Evolutionary conservation across 2,888 invertebrate species (phyloP).

Genomic region (Megamerina dolium): DNA sequence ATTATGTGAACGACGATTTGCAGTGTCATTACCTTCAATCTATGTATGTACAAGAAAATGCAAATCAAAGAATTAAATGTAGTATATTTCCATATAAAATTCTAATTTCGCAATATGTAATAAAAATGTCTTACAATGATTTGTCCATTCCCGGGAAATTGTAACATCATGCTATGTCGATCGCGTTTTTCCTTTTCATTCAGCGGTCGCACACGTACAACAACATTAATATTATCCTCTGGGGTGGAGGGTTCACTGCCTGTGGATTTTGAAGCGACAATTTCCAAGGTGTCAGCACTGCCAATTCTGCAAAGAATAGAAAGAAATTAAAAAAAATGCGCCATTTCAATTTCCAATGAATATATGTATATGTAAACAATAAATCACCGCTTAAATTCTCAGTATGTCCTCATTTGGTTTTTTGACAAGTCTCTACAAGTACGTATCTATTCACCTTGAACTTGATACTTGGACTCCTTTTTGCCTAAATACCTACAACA

Average conservation of each 20-base stretch:
- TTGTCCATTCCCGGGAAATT: conserved; percentile 87
- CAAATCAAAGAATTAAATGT: too few relatives aligned
- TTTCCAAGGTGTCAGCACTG: conserved; percentile 47
- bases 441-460: neutral
- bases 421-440: neutral
- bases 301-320: conserved; percentile 36
- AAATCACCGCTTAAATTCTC: neutral
- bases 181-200: conserved; percentile 66
- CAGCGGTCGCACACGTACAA: conserved; percentile 77
- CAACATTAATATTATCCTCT: conserved; percentile 85
- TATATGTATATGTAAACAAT: too few relatives aligned
- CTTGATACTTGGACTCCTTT: neutral
- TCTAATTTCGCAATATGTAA: neutral
- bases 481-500: too few relatives aligned
- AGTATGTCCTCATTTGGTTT: neutral
- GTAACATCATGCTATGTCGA: conserved; percentile 64
- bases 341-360: too few relatives aligned
- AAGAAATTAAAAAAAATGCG: too few relatives aligned
- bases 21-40: conserved; percentile 52
- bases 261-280: conserved; percentile 47
- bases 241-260: conserved; percentile 49
- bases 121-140: conserved; percentile 52
- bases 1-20: conserved; percentile 55
- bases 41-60: too few relatives aligned
- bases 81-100: too few relatives aligned